Percentiles rank a stretch among this genome's conserved stretches.
phyloP scores from a whole-genome alignment of 2,113 vertebrate genomes.

The Xenus cinereus region DNA sequence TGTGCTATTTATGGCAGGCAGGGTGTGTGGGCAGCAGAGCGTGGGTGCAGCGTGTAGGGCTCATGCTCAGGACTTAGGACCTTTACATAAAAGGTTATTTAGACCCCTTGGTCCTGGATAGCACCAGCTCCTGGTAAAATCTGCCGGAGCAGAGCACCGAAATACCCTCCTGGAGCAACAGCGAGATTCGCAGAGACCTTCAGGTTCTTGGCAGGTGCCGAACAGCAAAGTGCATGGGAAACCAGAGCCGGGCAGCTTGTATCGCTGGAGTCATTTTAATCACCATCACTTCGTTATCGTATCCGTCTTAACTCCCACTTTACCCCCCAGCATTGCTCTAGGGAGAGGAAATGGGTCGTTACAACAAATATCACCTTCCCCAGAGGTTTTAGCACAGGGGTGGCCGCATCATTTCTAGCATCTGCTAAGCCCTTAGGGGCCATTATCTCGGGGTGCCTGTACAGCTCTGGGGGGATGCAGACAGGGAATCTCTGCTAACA shows the following conservation, averaged over 20 bases:
- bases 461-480: not conserved
- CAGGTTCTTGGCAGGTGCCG: not conserved
- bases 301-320: not conserved
- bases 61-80: not conserved
- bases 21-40: rapidly evolving
- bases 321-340: not conserved
- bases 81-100: not conserved
- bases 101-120: not conserved
- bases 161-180: not conserved
- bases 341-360: not conserved
- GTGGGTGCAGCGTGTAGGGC: rapidly evolving
- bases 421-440: not conserved
- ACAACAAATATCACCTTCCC: not conserved
- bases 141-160: not conserved
- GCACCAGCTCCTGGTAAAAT: not conserved
- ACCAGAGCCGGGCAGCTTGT: not conserved
- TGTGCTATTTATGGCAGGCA: not conserved
- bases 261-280: not conserved
- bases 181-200: rapidly evolving
- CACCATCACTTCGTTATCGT: not conserved
- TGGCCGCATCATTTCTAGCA: not conserved
- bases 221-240: not conserved
- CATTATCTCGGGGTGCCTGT: not conserved
- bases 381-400: not conserved
- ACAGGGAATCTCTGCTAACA: not conserved